Evolutionary conservation across 2,797 vertebrate species (phyloP).

Genomic region (Geotrypetes seraphini): DNA sequence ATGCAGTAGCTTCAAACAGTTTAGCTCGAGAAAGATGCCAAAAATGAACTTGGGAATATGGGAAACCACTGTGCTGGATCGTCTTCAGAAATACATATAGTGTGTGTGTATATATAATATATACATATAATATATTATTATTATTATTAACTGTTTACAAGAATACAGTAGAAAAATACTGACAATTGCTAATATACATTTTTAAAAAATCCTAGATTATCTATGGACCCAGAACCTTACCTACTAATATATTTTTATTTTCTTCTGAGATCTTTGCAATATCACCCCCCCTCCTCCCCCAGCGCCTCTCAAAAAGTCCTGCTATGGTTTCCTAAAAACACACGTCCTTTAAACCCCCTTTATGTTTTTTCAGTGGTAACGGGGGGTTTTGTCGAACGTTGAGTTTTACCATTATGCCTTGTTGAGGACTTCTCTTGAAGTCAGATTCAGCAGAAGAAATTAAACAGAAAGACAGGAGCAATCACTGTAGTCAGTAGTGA

Average conservation of each 20-base stretch:
- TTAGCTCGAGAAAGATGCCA: constrained; percentile 49
- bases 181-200: constrained; percentile 38
- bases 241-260: constrained; percentile 47
- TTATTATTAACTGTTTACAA: constrained; percentile 54
- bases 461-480: constrained; percentile 75
- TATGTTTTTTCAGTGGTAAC: constrained; percentile 36
- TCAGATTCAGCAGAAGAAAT: constrained; percentile 65
- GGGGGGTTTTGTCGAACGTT: constrained; percentile 45
- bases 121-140: no score
- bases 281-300: no score
- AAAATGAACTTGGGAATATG: constrained; percentile 44
- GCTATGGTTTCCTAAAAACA: constrained; percentile 34
- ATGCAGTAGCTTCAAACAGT: constrained; percentile 42
- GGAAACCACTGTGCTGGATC: constrained; percentile 52
- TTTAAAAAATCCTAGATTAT: constrained; percentile 38
- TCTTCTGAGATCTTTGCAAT: constrained; percentile 37
- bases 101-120: no score
- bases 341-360: constrained; percentile 18
- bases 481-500: no score
- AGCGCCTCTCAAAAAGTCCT: no score
- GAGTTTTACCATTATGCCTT: constrained; percentile 57
- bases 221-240: constrained; percentile 47
- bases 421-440: constrained; percentile 55
- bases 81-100: no score
- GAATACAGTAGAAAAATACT: constrained; percentile 37